Conservation (phyloP, 1,140 invertebrate species). For the Coboldia fuscipes region DNA sequence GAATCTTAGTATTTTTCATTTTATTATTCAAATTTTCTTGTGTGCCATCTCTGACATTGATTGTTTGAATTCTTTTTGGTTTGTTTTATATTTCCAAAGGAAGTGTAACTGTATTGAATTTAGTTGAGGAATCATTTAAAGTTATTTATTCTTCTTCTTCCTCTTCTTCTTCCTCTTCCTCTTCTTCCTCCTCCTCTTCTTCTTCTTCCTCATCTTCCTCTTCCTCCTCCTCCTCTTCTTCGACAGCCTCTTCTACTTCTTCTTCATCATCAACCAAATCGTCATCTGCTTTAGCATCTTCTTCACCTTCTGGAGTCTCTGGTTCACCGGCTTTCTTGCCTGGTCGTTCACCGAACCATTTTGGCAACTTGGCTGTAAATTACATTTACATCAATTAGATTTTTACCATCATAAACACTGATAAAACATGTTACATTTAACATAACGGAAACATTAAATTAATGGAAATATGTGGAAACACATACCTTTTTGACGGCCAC, state of each 20-base stretch:
- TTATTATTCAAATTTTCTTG: background rate
- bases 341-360: constrained; percentile 84
- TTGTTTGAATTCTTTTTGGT: background rate
- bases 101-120: background rate
- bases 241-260: constrained; percentile 44
- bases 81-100: background rate
- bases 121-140: constrained; percentile 1
- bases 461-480: constrained; percentile 8
- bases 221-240: constrained; percentile 48
- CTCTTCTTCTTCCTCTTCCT: constrained; percentile 45
- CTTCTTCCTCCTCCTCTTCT: constrained; percentile 49
- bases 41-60: background rate
- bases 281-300: constrained; percentile 55
- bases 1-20: background rate
- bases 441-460: too few relatives aligned
- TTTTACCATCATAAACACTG: background rate
- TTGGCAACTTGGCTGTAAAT: constrained; percentile 71
- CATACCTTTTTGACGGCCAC: constrained; percentile 73
- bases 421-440: background rate
- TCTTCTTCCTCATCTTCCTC: constrained; percentile 35
- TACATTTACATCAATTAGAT: background rate
- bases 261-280: constrained; percentile 49
- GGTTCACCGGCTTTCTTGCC: constrained; percentile 74
- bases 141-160: constrained; percentile 29
- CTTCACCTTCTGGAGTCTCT: constrained; percentile 72